A percentile compares a stretch with the other conserved stretches of the same genome.
Conservation (phyloP, 2,888 invertebrate species). For the Cinara cedri region DNA sequence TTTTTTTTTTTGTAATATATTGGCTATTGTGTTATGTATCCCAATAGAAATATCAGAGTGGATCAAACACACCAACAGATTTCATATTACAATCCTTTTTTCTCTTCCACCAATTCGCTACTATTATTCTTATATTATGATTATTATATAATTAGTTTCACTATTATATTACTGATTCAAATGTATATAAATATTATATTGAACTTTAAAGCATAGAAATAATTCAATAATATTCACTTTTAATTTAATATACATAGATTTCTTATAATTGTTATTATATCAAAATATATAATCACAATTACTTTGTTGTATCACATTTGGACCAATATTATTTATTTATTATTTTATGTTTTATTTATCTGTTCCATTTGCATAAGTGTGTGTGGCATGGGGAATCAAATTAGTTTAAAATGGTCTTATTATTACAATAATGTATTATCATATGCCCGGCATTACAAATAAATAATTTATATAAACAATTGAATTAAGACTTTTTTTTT, state of each 20-base stretch:
- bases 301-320: slow-evolving; percentile 16
- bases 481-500: slow-evolving; percentile 18
- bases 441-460: not conserved
- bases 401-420: not conserved
- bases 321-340: slow-evolving; percentile 25
- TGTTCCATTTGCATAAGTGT: not conserved
- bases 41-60: not conserved
- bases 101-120: not conserved
- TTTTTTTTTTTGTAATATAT: not conserved
- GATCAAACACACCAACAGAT: not conserved
- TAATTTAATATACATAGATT: not conserved
- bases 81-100: not conserved
- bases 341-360: slow-evolving; percentile 7
- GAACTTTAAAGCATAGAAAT: not conserved
- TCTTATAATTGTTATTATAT: slow-evolving; percentile 9
- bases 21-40: no score
- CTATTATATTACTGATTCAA: not conserved
- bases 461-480: not conserved
- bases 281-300: slow-evolving; percentile 6
- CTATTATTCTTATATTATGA: not conserved
- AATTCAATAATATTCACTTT: not conserved
- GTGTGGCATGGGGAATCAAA: not conserved
- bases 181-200: not conserved
- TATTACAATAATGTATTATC: not conserved
- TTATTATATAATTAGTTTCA: not conserved